These are phyloP conservation scores for Prochilodus magdalenae DNA, from an alignment of 2,113 vertebrate species.

Conservation along the genomic window DNA sequence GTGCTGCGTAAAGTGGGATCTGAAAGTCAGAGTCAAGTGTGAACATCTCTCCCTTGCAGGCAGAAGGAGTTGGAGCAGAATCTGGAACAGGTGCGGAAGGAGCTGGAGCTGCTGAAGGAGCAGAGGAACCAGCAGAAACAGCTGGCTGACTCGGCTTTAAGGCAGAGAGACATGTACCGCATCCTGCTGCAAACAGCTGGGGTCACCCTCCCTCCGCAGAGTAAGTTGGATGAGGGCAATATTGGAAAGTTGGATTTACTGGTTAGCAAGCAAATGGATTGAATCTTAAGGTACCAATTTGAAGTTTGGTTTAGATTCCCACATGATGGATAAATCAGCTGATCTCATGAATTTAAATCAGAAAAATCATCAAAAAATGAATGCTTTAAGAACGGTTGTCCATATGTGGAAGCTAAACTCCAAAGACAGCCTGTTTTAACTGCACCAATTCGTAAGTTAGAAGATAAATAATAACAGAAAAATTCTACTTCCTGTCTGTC, in stretches of 20 bases:
- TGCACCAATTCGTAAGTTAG: too few relatives aligned
- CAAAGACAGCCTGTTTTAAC: too few relatives aligned
- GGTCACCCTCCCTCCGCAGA: conserved; percentile 85
- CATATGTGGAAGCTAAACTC: too few relatives aligned
- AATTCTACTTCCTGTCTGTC: too few relatives aligned
- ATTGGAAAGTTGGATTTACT: conserved; percentile 41
- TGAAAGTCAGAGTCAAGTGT: too few relatives aligned
- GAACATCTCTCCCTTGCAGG: conserved; percentile 67
- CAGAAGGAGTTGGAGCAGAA: conserved; percentile 83
- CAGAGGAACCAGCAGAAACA: conserved; percentile 90
- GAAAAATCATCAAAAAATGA: too few relatives aligned
- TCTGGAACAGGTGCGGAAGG: conserved; percentile 79
- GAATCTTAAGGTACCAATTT: not conserved
- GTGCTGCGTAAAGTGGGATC: not conserved
- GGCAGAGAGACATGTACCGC: conserved; percentile 97
- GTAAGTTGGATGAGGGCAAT: conserved; percentile 63
- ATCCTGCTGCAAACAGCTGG: conserved; percentile 92
- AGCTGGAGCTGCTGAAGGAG: conserved; percentile 86
- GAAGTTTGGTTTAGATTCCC: too few relatives aligned
- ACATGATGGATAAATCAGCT: too few relatives aligned
- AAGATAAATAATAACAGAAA: too few relatives aligned
- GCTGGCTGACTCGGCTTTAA: conserved; percentile 88
- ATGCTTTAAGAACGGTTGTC: too few relatives aligned
- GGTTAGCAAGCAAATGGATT: not conserved
- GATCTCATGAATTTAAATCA: too few relatives aligned